Percentiles rank a stretch among this genome's conserved stretches.
Evolutionary conservation across 2,797 vertebrate species (phyloP).

Genomic region (Rhadinocentrus ornatus): DNA sequence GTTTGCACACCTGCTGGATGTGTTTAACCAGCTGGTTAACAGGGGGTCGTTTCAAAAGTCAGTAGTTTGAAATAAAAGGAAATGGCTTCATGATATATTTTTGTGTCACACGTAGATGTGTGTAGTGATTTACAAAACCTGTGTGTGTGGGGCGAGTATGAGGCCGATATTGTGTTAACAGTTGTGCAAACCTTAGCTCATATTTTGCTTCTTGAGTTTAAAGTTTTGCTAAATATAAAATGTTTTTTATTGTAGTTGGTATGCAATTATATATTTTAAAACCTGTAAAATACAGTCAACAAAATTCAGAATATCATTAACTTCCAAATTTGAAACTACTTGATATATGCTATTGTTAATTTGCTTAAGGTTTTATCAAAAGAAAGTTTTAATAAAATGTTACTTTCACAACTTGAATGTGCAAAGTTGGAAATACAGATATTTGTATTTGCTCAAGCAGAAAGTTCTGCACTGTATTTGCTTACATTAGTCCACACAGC

Average conservation of each 20-base stretch:
- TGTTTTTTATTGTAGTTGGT: neutral
- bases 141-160: neutral
- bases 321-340: neutral
- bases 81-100: no score
- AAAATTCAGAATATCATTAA: neutral
- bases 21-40: neutral
- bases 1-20: no score
- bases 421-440: neutral
- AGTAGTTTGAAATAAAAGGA: neutral
- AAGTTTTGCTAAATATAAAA: neutral
- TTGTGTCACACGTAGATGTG: no score
- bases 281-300: neutral
- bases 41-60: neutral
- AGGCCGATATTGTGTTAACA: neutral
- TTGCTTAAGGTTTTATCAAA: neutral
- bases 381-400: neutral
- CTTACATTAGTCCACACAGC: constrained; percentile 14
- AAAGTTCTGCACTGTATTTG: neutral
- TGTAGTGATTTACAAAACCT: neutral
- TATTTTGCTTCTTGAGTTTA: neutral
- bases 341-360: neutral
- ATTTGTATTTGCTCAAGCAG: neutral
- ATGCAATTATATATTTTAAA: neutral
- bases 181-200: neutral
- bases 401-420: neutral